Evolutionary conservation across 2,888 invertebrate species (phyloP), one percentile per base, ranked within the genome.

Genomic region (Siphonodentalium dalli): DNA sequence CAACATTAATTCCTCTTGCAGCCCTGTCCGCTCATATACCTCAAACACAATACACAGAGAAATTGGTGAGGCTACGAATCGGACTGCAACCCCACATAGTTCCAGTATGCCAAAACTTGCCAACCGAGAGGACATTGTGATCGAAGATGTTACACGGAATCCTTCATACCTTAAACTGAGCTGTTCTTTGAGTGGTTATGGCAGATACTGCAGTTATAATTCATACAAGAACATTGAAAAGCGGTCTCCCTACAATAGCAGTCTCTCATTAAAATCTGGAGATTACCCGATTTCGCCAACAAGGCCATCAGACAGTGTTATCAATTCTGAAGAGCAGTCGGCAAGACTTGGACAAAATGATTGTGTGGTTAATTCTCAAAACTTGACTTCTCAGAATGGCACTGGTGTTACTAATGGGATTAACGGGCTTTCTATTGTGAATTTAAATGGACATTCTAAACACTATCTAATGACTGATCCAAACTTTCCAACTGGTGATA

Each of bases 111-210:
- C 65, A 20, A 58, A 60, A 40, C 50, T 64, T 38, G 61, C 59
- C 20, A 61, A 64, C 27, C 46, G 58, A 34, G 62, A 63, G 34
- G 69, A 69, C 42, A 55, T 64, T 39, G 55, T 61, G n/a, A 58
- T 65, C 21, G 52, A 56, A 15, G 72, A 70, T 29, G 58, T 61
- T n/a, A 51, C 61, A 15, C 63, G 69, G 43, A 73, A 69, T 13
- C 77, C 77, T 0, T 77, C 77, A 8, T 77, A 77, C 61, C 54
- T 78, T 40, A 71, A 71, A 48, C 65, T 78, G n/a, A 74, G 74
- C 54, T 74, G 75, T 63, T 72, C 74, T 2, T 71, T 75, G 15
- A 75, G 75, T 58, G 78, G 77, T 13, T 77, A 77, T 61, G 73
- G 74, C 40, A 65, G 66, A 42, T 77, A 77, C 53, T 68, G 68